Evolutionary conservation across 35 echinoderm and acorn worm species (phyloP).

Genomic region (Ophiothrix spiculata): DNA sequence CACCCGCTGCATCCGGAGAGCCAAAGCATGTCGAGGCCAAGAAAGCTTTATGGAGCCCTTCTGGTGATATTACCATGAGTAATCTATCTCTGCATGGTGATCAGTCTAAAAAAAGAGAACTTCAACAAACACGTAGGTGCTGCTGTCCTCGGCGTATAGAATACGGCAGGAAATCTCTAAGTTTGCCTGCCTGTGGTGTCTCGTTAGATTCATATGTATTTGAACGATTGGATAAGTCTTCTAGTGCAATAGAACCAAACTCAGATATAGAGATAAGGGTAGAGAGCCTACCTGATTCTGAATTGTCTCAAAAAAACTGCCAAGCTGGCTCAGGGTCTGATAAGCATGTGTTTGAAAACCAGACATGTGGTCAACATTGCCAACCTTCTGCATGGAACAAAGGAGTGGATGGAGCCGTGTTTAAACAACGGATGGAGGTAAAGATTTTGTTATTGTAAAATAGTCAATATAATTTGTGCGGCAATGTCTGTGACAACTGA

Average conservation of each 20-base stretch:
- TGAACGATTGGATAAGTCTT: background rate
- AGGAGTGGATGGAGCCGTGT: slow-evolving; percentile 76
- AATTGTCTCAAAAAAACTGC: background rate
- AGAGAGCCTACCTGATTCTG: background rate
- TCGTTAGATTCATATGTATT: slow-evolving; percentile 71
- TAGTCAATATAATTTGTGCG: too few species aligned
- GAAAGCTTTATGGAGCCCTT: background rate
- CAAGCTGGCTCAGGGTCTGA: too few species aligned
- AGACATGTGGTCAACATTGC: background rate
- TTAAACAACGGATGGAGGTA: slow-evolving; percentile 96
- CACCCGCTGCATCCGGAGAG: background rate
- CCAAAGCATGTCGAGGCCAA: background rate
- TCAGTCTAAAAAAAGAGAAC: slow-evolving; percentile 6
- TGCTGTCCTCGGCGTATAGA: slow-evolving; percentile 31
- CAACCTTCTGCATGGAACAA: slow-evolving; percentile 8
- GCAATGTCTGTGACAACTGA: too few species aligned
- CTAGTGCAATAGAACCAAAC: background rate
- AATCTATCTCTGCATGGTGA: slow-evolving; percentile 5
- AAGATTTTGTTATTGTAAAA: too few species aligned
- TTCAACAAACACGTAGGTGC: slow-evolving; percentile 2
- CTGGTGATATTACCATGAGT: slow-evolving; percentile 13
- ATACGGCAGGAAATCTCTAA: slow-evolving; percentile 53
- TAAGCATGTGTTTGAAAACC: too few species aligned
- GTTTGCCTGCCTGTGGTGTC: slow-evolving; percentile 53
- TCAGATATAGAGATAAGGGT: background rate